phyloP scores from a whole-genome alignment of 2,797 vertebrate genomes.

The Agapornis canus region DNA sequence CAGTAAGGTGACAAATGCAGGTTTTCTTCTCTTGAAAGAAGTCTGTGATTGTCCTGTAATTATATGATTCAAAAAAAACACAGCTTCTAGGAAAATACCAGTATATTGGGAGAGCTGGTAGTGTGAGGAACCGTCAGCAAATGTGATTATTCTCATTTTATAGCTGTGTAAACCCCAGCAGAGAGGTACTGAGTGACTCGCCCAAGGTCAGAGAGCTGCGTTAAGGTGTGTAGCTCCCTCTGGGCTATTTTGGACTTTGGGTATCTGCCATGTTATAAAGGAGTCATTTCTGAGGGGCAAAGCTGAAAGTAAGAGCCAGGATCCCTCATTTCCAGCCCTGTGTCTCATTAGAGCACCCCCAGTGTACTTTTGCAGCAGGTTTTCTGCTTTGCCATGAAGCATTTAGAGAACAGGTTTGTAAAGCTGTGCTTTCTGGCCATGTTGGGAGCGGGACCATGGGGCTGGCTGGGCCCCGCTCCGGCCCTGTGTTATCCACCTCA shows the following conservation, averaged over 20 bases:
- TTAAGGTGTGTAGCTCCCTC: background rate
- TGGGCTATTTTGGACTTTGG: background rate
- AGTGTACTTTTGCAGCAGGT: background rate
- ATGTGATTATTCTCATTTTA: background rate
- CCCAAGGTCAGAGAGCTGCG: background rate
- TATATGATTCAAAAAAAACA: accelerated
- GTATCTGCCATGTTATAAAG: background rate
- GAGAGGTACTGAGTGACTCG: background rate
- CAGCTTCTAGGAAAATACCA: background rate
- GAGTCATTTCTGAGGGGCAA: background rate
- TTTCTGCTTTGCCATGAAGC: background rate
- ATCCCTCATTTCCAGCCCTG: background rate
- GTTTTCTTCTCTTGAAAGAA: background rate
- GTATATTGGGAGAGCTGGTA: background rate
- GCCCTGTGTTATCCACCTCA: constrained; percentile 40
- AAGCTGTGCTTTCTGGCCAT: background rate
- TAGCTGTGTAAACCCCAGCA: background rate
- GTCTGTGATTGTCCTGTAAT: background rate
- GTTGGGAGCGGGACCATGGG: background rate
- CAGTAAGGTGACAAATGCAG: background rate
- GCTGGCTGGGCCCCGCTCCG: background rate
- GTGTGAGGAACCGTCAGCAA: background rate
- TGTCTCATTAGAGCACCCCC: background rate
- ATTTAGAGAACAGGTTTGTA: background rate
- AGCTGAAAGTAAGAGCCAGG: background rate